Conservation (phyloP, 2,797 vertebrate species). For the Tympanoctomys barrerae region DNA sequence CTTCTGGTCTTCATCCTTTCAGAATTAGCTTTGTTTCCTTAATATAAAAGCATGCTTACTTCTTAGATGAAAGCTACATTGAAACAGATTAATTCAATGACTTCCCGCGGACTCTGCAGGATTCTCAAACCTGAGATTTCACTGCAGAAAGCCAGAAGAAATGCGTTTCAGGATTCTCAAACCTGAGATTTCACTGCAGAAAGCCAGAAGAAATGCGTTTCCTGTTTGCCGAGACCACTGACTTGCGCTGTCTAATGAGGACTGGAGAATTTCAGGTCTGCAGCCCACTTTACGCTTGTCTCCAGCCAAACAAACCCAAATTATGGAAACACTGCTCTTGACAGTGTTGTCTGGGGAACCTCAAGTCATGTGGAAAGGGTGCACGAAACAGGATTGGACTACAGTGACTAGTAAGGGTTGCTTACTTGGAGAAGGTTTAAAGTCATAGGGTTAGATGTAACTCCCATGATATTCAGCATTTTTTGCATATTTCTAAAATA, state of each 20-base stretch:
- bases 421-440: constrained; percentile 16
- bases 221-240: neutral
- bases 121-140: constrained; percentile 38
- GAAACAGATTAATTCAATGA: constrained; percentile 45
- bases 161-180: constrained; percentile 17
- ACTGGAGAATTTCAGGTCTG: neutral
- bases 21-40: constrained; percentile 49
- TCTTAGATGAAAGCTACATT: constrained; percentile 43
- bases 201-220: neutral
- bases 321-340: neutral
- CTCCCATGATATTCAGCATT: neutral
- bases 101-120: neutral
- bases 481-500: constrained; percentile 14
- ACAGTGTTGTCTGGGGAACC: neutral
- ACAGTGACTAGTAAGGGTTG: neutral
- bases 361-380: neutral
- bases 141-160: neutral
- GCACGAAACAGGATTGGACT: neutral
- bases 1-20: constrained; percentile 20
- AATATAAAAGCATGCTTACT: constrained; percentile 44
- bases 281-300: neutral
- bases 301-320: neutral
- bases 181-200: neutral
- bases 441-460: neutral
- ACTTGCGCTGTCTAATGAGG: neutral